Percentiles rank a stretch among this genome's conserved stretches.
Evolutionary conservation across 2,113 vertebrate species (phyloP).

Genomic region (Gymnogyps californianus): DNA sequence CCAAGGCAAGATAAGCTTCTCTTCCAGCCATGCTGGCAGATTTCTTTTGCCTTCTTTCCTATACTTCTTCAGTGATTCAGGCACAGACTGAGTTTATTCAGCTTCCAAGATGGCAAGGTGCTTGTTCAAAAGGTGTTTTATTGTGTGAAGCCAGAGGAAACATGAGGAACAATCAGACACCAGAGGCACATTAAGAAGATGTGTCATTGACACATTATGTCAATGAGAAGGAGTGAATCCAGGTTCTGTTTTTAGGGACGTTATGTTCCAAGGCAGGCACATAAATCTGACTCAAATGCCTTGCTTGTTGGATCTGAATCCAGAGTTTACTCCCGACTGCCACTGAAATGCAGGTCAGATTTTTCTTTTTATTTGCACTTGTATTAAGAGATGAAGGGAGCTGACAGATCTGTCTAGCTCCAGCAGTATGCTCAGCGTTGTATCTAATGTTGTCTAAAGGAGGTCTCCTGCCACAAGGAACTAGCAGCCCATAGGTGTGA

Average conservation of each 20-base stretch:
- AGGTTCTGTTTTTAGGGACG: conserved; percentile 21
- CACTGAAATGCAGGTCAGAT: conserved; percentile 14
- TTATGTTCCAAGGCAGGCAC: not conserved
- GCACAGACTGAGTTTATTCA: not conserved
- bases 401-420: not conserved
- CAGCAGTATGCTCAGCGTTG: not conserved
- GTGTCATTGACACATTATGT: not conserved
- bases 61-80: not conserved
- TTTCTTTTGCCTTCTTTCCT: not conserved
- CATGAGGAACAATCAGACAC: not conserved
- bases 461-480: not conserved
- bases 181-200: not conserved
- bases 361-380: conserved; percentile 2
- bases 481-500: not conserved
- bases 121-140: conserved; percentile 28
- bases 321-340: not conserved
- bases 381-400: not conserved
- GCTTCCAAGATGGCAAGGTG: not conserved
- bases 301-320: not conserved
- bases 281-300: conserved; percentile 1
- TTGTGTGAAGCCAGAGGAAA: conserved; percentile 11
- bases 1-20: conserved; percentile 32
- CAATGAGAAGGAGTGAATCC: not conserved
- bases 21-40: not conserved
- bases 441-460: not conserved